Percentiles rank a stretch among this genome's conserved stretches.
These are phyloP conservation scores for Dicaeum eximium DNA, from an alignment of 2,113 vertebrate genomes.

Conservation along the genomic window DNA sequence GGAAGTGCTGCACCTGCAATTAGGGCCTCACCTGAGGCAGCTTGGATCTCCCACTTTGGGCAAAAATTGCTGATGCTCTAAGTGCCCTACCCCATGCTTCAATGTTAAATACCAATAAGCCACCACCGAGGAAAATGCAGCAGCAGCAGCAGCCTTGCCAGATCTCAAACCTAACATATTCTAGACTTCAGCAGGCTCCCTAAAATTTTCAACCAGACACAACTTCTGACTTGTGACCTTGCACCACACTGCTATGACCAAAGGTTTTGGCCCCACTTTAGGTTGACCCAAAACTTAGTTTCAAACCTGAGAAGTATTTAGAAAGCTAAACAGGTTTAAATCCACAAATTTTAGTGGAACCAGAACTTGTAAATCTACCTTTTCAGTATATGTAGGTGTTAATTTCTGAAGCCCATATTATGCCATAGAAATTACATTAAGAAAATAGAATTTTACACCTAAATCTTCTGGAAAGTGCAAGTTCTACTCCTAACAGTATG, in stretches of 20 bases:
- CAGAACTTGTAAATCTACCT: neutral
- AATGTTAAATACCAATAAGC: neutral
- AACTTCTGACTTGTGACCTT: neutral
- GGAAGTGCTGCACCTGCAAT: neutral
- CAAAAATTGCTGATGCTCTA: neutral
- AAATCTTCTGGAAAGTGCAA: neutral
- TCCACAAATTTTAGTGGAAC: neutral
- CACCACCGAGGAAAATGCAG: neutral
- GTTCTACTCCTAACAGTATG: neutral
- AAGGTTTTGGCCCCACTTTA: neutral
- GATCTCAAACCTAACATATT: neutral
- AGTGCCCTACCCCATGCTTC: no score
- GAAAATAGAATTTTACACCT: neutral
- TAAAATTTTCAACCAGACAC: neutral
- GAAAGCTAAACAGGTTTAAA: neutral
- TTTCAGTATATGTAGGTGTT: neutral
- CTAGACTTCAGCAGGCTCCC: neutral
- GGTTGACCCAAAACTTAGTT: neutral
- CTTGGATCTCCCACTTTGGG: fast-evolving
- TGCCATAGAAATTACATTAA: neutral
- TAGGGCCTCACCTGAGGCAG: neutral
- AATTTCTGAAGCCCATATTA: neutral
- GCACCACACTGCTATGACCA: neutral
- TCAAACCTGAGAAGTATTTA: neutral
- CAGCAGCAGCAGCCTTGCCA: neutral